phyloP scores from a whole-genome alignment of 2,797 vertebrate species.

The Liparis tanakae region DNA sequence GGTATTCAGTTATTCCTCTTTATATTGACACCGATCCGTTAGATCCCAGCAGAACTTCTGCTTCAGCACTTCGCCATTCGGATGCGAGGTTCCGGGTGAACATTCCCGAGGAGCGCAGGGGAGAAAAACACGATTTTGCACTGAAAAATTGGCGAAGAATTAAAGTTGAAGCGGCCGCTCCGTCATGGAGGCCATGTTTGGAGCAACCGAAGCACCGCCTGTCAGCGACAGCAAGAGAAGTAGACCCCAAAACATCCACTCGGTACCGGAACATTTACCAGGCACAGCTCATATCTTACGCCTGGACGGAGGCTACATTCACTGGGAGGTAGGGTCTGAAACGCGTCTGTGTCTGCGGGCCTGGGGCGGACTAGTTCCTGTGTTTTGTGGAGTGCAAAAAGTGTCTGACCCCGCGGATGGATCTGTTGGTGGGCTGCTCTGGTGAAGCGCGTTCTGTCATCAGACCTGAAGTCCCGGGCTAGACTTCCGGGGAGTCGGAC shows the following conservation, averaged over 20 bases:
- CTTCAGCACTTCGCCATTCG: too few relatives aligned
- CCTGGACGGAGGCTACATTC: not conserved
- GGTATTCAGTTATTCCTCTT: too few relatives aligned
- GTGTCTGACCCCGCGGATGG: constrained; percentile 83
- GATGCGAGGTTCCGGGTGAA: constrained; percentile 20
- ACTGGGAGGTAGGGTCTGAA: accelerated
- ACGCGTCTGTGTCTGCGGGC: accelerated
- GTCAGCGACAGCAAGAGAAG: constrained; percentile 79
- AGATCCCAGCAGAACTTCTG: too few relatives aligned
- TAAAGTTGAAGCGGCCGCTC: constrained; percentile 87
- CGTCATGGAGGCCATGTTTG: constrained; percentile 90
- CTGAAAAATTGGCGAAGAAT: constrained; percentile 74
- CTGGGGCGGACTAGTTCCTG: not conserved
- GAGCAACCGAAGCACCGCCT: constrained; percentile 85
- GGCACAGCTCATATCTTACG: accelerated
- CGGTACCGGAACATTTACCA: not conserved
- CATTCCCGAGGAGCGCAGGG: constrained; percentile 69
- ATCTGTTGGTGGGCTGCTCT: constrained; percentile 69
- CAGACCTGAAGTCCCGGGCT: constrained; percentile 75
- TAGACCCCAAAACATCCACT: constrained; percentile 73
- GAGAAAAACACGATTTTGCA: constrained; percentile 55
- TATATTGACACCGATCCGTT: too few relatives aligned
- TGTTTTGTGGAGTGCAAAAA: constrained; percentile 73
- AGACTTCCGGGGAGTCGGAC: constrained; percentile 39
- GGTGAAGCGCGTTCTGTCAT: constrained; percentile 81